These are phyloP conservation scores for Tangachromis dhanisi DNA, from an alignment of 2,113 vertebrate species.

Conservation along the genomic window DNA sequence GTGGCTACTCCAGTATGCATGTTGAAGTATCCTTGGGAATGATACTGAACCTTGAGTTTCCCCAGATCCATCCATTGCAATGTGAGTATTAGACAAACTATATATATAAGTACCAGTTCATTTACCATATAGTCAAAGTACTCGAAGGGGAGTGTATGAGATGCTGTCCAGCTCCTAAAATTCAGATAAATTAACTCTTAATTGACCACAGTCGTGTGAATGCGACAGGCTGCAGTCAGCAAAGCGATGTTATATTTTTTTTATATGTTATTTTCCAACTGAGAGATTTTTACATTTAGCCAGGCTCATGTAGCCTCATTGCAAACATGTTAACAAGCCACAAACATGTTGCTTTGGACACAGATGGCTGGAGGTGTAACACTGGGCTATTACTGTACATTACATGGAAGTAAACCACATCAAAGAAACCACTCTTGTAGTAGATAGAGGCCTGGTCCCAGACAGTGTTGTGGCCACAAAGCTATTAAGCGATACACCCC, in stretches of 20 bases:
- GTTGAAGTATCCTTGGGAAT: neutral
- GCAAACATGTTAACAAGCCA: conserved; percentile 13
- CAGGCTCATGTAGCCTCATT: neutral
- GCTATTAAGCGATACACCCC: neutral
- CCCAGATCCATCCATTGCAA: neutral
- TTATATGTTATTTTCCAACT: neutral
- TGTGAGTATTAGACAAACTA: neutral
- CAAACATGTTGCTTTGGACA: conserved; percentile 8
- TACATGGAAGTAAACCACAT: neutral
- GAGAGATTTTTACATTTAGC: conserved; percentile 7
- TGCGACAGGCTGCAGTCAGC: neutral
- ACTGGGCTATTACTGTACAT: conserved; percentile 14
- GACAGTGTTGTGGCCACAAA: neutral
- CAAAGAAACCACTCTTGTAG: conserved; percentile 20
- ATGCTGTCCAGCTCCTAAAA: neutral
- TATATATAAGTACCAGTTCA: neutral
- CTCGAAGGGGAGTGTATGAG: neutral
- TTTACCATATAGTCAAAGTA: neutral
- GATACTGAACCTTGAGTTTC: neutral
- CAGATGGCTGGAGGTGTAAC: neutral
- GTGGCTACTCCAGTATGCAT: neutral
- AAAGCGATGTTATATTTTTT: neutral
- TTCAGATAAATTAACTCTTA: neutral
- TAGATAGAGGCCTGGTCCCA: neutral
- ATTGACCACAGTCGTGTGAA: neutral